Evolutionary conservation across 2,113 vertebrate genomes (phyloP), one percentile per base, ranked within the genome.

Genomic region (Osmerus mordax): DNA sequence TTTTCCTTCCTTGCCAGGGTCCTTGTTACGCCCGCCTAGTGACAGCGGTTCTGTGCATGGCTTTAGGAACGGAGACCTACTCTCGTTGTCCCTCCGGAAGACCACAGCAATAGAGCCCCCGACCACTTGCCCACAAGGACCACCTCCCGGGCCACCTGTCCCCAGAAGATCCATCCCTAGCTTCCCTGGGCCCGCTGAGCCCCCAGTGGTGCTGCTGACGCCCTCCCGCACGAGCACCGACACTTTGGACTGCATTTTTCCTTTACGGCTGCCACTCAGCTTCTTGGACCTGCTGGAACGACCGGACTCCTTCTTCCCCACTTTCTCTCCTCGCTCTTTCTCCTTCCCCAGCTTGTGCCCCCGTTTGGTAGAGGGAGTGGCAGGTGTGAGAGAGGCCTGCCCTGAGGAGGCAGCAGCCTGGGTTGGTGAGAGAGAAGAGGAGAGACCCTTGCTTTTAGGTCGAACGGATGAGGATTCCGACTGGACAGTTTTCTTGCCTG

Each of bases 191-290:
- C 86, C 81, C 0, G 83, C 80, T 0, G 84, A 82, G 14, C 94
- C 75, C 71, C 94, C 3, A 0, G 92, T 96, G 74, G 96, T 97
- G 84, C 95, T 97, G 85, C 94, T 98, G 21, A 98, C 96, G 0
- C 96, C 96, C 29, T 98, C 96, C 0, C 95, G 93, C 65, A 98
- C 96, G 47, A 98, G 74, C 1, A 97, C 95, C 0, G 96, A 95
- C 58, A 98, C 96, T 87, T 98, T 97, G 36, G 96, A 98, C 72
- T 98, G 96, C 1, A 98, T 91, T 70, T 98, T 98, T 13, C 93
- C 92, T 79, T 96, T 97, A 2, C 93, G 91, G 32, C 73, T 72
- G n/a, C 75, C 58, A 0, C 86, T 71, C 14, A 89, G 82, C 60
- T 91, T 92, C 67, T 92, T 93, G 29, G 90, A 83, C 70, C 90